Evolutionary conservation across 2,113 vertebrate species (phyloP), one percentile per base, ranked within the genome.

Genomic region (Scatophagus argus): DNA sequence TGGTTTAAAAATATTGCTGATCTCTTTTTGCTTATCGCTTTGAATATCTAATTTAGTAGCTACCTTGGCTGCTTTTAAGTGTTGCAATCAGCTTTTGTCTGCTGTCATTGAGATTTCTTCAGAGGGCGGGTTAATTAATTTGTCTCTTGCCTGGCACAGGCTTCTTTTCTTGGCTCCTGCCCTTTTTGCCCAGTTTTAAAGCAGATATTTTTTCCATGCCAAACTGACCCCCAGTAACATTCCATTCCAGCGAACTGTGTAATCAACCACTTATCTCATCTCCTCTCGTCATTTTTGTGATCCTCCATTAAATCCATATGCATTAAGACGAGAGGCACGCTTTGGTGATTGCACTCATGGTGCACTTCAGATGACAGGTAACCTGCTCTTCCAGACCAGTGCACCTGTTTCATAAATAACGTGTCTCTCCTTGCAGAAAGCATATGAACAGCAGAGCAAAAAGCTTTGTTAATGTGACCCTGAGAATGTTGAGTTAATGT

Each of bases 191-290:
- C 39, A n/a, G n/a, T 54, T 73, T 41, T 60, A 17, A 68, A 66
- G 31, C 43, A 4, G 25, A 32, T 54, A 16, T 56, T 27, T 61
- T 55, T 56, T 65, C 14, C 4, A 34, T 32, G 11, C n/a, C 27
- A 52, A 67, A 59, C 10, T 59, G 32, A 25, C 43, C 47, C 49
- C 49, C 1, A 39, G 51, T 14, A n/a, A 38, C 44, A 34, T 52
- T 47, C 19, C 21, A 41, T 77, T 74, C 66, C 49, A 69, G 5
- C 13, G 14, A 76, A 70, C 54, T 71, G 58, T 49, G 39, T 32
- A 76, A 69, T 82, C 56, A 77, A 51, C 41, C 54, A 78, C 56
- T 68, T 46, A 76, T 67, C 52, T 56, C 68, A 75, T 81, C 52
- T 62, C 32, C 21, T 29, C 29, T 32, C 10, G 16, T 65, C 21